Evolutionary conservation across 2,888 invertebrate genomes (phyloP), one percentile per base, ranked within the genome.

Genomic region (Mycalesis mineus): DNA sequence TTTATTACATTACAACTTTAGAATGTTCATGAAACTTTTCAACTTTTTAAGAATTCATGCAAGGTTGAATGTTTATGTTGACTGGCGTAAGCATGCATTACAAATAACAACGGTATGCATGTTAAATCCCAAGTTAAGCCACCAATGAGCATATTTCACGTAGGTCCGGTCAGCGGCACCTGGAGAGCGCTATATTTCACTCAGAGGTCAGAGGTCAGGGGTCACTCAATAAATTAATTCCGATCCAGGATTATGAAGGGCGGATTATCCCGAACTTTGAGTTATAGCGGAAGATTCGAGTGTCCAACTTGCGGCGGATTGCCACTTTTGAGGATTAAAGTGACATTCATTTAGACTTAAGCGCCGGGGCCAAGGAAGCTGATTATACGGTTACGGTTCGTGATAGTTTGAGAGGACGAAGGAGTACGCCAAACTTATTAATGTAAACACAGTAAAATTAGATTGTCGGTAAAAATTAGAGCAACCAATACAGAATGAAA

Each of bases 191-290:
- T 70, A 71, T 76, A 76, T 74, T 78, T 73, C 72, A 75, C 71
- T 61, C 66, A 65, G 70, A 70, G 77, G 57, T 58, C 57, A 58
- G 71, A 71, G 78, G 57, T 58, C 57, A 58, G 65, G 68, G 73
- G 68, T 65, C 67, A 65, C 70, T 73, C 73, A 67, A 75, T 77
- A 78, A 78, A 80, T 80, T 78, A 77, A 76, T 77, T 72, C 74
- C 61, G 67, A 75, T 73, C 70, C 71, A 65, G 75, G 78, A 77
- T 80, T 80, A 80, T 77, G 75, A 78, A 72, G 73, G 74, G 71
- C 72, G 68, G 69, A 78, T 78, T 75, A 77, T 73, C 74, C 77
- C 68, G 61, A 72, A 73, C 73, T 71, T 70, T 62, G 74, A 78
- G 70, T 75, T 78, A 75, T 73, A 68, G 62, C 62, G 59, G 58